A percentile compares a stretch with the other conserved stretches of the same genome.
Evolutionary conservation across 2,888 invertebrate species (phyloP).

Genomic region (Magallana nippona): DNA sequence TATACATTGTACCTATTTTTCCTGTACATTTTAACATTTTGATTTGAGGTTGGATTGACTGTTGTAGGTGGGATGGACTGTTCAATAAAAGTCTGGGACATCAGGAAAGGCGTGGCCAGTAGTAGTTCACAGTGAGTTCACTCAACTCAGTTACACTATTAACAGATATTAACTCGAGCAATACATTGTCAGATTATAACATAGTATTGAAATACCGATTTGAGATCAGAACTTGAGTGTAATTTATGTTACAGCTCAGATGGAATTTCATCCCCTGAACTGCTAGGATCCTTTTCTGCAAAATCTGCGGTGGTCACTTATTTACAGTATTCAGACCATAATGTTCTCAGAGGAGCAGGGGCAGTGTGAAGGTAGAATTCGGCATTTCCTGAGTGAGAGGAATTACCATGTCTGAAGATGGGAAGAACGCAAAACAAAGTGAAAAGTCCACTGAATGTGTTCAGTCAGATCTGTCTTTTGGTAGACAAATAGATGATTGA

Average conservation of each 20-base stretch:
- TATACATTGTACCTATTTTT: no score
- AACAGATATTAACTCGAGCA: background rate
- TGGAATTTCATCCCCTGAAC: conserved; percentile 72
- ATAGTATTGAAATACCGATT: no score
- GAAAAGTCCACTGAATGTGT: no score
- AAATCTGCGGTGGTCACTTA: conserved; percentile 93
- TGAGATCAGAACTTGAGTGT: no score
- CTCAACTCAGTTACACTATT: background rate
- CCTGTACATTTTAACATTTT: no score
- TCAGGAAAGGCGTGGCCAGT: conserved; percentile 78
- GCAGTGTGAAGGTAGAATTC: conserved; percentile 6
- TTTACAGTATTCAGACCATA: conserved; percentile 94
- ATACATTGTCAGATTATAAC: no score
- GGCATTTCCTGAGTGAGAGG: no score
- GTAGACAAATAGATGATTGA: no score
- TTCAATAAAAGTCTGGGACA: conserved; percentile 94
- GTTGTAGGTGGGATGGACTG: conserved; percentile 90
- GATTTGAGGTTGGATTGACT: no score
- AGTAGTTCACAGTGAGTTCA: conserved; percentile 27
- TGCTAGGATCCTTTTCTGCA: conserved; percentile 92
- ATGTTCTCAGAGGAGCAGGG: conserved; percentile 92
- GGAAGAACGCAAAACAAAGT: no score
- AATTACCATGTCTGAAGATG: no score
- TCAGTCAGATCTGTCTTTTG: no score
- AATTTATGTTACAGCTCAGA: conserved; percentile 59